These are phyloP conservation scores for Coregonus ussuriensis DNA, from an alignment of 2,797 vertebrate genomes.

Conservation along the genomic window DNA sequence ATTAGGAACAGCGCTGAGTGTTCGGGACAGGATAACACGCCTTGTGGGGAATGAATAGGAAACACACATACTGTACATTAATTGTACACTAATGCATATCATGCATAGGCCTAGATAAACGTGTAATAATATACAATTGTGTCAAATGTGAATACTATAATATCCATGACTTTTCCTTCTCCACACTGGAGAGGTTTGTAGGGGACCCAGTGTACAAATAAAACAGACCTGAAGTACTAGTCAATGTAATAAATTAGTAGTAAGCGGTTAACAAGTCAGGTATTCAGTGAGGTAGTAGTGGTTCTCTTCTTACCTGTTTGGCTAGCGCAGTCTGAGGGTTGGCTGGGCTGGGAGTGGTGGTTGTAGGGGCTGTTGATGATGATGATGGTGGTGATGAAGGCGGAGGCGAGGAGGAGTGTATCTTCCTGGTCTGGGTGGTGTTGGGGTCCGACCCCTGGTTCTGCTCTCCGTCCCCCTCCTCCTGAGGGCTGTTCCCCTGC, in stretches of 20 bases:
- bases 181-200: background rate
- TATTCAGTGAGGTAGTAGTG: conserved; percentile 7
- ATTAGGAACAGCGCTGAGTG: conserved; percentile 30
- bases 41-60: background rate
- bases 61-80: conserved; percentile 17
- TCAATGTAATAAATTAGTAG: too few relatives aligned
- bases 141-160: too few relatives aligned
- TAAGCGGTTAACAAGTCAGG: background rate
- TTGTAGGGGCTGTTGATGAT: conserved; percentile 41
- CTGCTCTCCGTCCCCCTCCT: conserved; percentile 57
- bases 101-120: too few relatives aligned
- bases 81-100: background rate
- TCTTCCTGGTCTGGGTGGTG: conserved; percentile 66
- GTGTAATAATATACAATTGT: too few relatives aligned
- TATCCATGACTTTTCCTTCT: too few relatives aligned
- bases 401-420: conserved; percentile 55
- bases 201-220: too few relatives aligned
- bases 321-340: conserved; percentile 59
- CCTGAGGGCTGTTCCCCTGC: conserved; percentile 7
- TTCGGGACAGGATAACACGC: conserved; percentile 30
- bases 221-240: too few relatives aligned
- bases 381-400: conserved; percentile 43
- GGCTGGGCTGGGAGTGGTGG: conserved; percentile 41
- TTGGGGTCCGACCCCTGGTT: conserved; percentile 61
- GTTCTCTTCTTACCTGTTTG: conserved; percentile 72